Evolutionary conservation across 2,797 vertebrate genomes (phyloP).

Genomic region (Acanthurus tractus): DNA sequence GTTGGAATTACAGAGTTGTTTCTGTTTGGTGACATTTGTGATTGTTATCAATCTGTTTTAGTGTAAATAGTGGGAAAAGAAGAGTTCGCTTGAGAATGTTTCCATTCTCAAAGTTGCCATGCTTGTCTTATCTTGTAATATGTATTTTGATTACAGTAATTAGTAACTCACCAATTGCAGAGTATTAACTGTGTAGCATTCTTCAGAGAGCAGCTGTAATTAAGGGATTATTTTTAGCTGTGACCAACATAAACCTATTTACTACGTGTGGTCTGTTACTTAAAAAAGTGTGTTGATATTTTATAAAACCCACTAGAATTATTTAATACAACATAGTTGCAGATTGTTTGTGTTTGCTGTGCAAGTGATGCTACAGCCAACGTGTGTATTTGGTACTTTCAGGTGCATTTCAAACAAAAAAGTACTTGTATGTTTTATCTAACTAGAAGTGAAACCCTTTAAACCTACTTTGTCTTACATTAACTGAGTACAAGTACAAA

Average conservation of each 20-base stretch:
- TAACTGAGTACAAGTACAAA: background rate
- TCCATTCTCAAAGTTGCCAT: background rate
- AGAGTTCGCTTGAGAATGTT: constrained; percentile 18
- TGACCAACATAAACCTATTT: constrained; percentile 11
- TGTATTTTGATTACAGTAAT: constrained; percentile 55
- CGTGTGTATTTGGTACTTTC: background rate
- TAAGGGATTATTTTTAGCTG: constrained; percentile 45
- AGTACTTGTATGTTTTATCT: background rate
- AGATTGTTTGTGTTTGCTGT: constrained; percentile 15
- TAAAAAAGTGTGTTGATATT: constrained; percentile 22
- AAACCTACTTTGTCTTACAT: background rate
- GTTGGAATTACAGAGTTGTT: constrained; percentile 1
- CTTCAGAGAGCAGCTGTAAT: constrained; percentile 57
- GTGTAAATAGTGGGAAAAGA: constrained; percentile 27
- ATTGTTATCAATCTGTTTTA: constrained; percentile 29
- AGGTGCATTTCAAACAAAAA: constrained; percentile 1
- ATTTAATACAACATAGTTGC: background rate
- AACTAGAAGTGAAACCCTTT: background rate
- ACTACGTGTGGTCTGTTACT: constrained; percentile 54
- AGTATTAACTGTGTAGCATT: constrained; percentile 15
- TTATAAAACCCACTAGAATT: background rate
- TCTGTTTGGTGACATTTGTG: constrained; percentile 25
- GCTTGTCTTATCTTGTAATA: constrained; percentile 34
- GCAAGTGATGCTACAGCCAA: background rate
- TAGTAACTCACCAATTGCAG: constrained; percentile 23